Evolutionary conservation across 2,888 invertebrate genomes (phyloP).

Genomic region (Leptothorax acervorum): DNA sequence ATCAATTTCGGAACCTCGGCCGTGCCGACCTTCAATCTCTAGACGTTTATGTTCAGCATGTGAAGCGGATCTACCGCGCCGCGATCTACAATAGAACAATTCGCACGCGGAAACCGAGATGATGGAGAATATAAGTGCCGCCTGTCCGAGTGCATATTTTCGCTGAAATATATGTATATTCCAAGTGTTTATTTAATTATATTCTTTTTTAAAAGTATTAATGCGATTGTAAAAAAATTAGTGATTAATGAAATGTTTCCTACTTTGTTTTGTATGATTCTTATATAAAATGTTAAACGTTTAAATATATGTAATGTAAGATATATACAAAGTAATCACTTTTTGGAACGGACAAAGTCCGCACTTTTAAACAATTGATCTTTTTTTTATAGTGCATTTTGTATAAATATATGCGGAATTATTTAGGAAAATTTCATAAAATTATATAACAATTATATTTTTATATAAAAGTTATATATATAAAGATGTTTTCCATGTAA

Average conservation of each 20-base stretch:
- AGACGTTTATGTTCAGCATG: constrained; percentile 85
- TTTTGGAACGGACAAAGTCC: background rate
- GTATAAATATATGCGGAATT: background rate
- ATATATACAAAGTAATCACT: background rate
- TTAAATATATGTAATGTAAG: background rate
- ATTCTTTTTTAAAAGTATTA: constrained; percentile 9
- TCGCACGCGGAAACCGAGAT: constrained; percentile 84
- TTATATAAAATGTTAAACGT: constrained; percentile 1
- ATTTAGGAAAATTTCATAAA: background rate
- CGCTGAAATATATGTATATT: background rate
- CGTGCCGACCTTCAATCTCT: constrained; percentile 74
- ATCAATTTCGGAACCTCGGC: constrained; percentile 77
- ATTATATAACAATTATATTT: background rate
- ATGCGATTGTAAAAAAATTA: background rate
- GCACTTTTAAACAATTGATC: background rate
- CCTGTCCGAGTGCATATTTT: constrained; percentile 28
- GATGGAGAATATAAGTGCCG: constrained; percentile 83
- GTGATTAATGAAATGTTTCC: background rate
- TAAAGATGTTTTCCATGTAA: background rate
- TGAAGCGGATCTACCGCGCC: constrained; percentile 85
- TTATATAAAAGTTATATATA: background rate
- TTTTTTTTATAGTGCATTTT: background rate
- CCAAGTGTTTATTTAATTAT: constrained; percentile 30
- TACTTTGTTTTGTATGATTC: background rate
- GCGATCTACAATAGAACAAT: constrained; percentile 81